These are phyloP conservation scores for Bombus pascuorum DNA, from an alignment of 1,140 invertebrate genomes.

Conservation along the genomic window DNA sequence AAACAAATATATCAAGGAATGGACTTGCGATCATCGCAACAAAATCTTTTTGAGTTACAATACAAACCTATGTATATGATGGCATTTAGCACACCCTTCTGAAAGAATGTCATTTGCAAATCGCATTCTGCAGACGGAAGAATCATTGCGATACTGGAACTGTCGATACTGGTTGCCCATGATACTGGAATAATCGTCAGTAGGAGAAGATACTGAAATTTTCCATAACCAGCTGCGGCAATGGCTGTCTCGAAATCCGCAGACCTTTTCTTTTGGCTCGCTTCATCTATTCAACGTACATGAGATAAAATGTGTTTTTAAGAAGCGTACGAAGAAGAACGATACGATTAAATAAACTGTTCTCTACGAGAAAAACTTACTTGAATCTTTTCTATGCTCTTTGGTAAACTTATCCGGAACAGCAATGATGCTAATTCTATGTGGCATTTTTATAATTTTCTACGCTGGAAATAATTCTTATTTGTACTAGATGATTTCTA, in stretches of 20 bases:
- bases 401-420: not conserved
- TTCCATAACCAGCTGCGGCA: conserved; percentile 84
- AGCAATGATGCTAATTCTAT: conserved; percentile 6
- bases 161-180: conserved; percentile 86
- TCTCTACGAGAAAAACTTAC: conserved; percentile 15
- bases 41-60: not conserved
- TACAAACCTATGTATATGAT: conserved; percentile 86
- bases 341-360: not conserved
- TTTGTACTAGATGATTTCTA: not conserved
- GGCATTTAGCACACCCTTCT: conserved; percentile 88
- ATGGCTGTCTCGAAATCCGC: conserved; percentile 86
- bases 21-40: not conserved
- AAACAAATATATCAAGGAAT: too few species aligned
- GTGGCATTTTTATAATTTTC: conserved; percentile 26
- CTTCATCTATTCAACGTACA: not conserved
- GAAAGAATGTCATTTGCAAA: conserved; percentile 84
- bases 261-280: conserved; percentile 71
- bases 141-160: conserved; percentile 86
- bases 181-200: conserved; percentile 85
- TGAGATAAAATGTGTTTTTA: not conserved
- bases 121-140: conserved; percentile 88
- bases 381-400: conserved; percentile 1
- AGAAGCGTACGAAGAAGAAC: too few species aligned
- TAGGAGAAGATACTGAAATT: conserved; percentile 86
- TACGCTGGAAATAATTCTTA: not conserved